Base-by-base conservation (phyloP, 2,797 vertebrate species). In the Tapera naevia region DNA sequence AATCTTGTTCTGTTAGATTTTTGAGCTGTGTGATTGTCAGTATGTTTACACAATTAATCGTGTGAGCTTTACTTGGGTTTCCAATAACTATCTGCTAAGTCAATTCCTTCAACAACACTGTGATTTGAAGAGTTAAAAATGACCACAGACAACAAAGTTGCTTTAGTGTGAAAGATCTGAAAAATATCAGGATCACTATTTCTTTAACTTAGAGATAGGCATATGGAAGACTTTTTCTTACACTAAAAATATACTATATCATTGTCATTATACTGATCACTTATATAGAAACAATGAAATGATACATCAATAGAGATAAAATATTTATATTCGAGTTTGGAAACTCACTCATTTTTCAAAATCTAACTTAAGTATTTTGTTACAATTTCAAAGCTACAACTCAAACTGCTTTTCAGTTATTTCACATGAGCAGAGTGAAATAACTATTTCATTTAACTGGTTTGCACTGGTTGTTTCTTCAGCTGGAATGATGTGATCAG, bases 41-140 rank as follows among this genome's bases (percentile, higher is more conserved):
- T 12, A 11, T 76, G 53, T 93, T 95, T 88, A 93, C 79, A 88
- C 80, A 97, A 92, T 41, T 87, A 92, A 93, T 97, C 76, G 73
- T 8, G 8, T 3, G n/a, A 75, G 56, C 71, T 95, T 80, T 87
- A 37, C 85, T 83, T 94, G 60, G 32, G 54, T 80, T 94, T 53
- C 48, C 54, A 85, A 69, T 80, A 81, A 78, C 82, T 96, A 70
- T 80, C 81, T 95, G 75, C 82, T 93, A 94, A 89, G 67, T 81
- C 35, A 75, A 87, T 96, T 87, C 81, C 72, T 94, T 96, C 84
- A 94, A 80, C 84, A 94, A 80, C 67, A 67, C 30, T 35, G 19
- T 66, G 74, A 88, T 80, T 76, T 84, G 72, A 74, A 91, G 78
- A 94, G 58, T 94, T 93, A 88, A 69, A 88, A 94, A 90, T 23